Evolutionary conservation across 2,888 invertebrate genomes (phyloP).

Genomic region (Drosophila diplacantha): DNA sequence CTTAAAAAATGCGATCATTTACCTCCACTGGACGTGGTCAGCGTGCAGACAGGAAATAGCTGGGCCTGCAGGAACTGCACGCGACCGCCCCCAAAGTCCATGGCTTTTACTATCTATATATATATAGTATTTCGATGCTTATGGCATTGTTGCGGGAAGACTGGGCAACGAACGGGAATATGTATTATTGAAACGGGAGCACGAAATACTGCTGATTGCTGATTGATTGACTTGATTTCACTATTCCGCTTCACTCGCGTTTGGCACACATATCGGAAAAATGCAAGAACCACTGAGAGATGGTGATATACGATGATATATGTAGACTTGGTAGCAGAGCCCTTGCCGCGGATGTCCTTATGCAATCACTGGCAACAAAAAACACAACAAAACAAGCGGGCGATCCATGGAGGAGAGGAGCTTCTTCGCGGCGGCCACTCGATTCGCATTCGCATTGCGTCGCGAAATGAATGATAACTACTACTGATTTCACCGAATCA

Average conservation of each 20-base stretch:
- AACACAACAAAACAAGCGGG: neutral
- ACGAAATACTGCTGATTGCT: slow-evolving; percentile 10
- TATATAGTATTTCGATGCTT: slow-evolving; percentile 12
- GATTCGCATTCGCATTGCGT: slow-evolving; percentile 20
- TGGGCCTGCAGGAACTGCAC: slow-evolving; percentile 77
- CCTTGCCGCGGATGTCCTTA: slow-evolving; percentile 14
- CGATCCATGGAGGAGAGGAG: slow-evolving; percentile 2
- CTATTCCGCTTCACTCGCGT: slow-evolving; percentile 19
- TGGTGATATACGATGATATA: neutral
- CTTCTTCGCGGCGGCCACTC: slow-evolving; percentile 4
- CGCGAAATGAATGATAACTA: slow-evolving; percentile 26
- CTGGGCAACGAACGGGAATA: neutral
- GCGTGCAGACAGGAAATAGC: slow-evolving; percentile 76
- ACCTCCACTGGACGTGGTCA: slow-evolving; percentile 72
- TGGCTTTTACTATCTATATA: slow-evolving; percentile 18
- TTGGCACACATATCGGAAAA: slow-evolving; percentile 44
- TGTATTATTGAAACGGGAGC: slow-evolving; percentile 2
- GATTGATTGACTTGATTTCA: slow-evolving; percentile 21
- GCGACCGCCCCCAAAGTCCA: slow-evolving; percentile 71
- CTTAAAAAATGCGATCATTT: slow-evolving; percentile 33
- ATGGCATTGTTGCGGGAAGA: slow-evolving; percentile 17
- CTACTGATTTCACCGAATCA: slow-evolving; percentile 18
- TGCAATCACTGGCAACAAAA: slow-evolving; percentile 14
- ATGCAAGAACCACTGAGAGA: slow-evolving; percentile 26
- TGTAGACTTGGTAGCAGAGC: neutral